Conservation (phyloP, 2,797 vertebrate genomes). For the Chlorospingus semifuscus region DNA sequence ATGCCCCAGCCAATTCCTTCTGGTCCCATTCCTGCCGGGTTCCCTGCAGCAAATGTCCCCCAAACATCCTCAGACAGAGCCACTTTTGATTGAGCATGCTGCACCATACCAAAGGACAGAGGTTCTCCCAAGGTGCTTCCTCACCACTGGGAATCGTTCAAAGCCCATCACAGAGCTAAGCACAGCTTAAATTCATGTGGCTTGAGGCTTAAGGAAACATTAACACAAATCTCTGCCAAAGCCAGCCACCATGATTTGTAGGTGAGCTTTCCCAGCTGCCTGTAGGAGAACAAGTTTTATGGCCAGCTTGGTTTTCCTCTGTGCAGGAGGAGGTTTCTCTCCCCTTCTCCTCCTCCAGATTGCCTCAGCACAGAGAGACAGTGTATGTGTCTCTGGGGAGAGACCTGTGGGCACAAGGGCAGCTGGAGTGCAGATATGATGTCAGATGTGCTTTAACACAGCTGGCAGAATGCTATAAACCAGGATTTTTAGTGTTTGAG, state of each 20-base stretch:
- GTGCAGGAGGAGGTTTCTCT: background rate
- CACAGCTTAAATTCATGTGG: background rate
- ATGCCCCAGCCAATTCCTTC: background rate
- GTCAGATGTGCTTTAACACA: constrained; percentile 46
- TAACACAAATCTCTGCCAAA: background rate
- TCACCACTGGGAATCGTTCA: fast-evolving
- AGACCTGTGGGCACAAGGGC: constrained; percentile 38
- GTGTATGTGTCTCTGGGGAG: background rate
- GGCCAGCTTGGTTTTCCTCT: background rate
- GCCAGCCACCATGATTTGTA: background rate
- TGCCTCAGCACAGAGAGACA: background rate
- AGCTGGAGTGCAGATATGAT: constrained; percentile 23
- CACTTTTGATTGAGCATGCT: background rate
- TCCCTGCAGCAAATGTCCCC: background rate
- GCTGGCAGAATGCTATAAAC: constrained; percentile 37
- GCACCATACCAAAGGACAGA: background rate
- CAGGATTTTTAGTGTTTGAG: background rate
- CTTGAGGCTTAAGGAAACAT: background rate
- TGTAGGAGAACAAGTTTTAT: background rate
- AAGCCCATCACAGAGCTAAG: background rate
- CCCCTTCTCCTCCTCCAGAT: background rate
- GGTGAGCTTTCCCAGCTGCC: background rate
- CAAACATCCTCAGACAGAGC: background rate
- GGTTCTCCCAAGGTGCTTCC: background rate
- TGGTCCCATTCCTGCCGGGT: background rate